Percentiles rank a stretch among this genome's conserved stretches.
These are phyloP conservation scores for Poeciliopsis occidentalis DNA, from an alignment of 2,113 vertebrate genomes.

Conservation along the genomic window DNA sequence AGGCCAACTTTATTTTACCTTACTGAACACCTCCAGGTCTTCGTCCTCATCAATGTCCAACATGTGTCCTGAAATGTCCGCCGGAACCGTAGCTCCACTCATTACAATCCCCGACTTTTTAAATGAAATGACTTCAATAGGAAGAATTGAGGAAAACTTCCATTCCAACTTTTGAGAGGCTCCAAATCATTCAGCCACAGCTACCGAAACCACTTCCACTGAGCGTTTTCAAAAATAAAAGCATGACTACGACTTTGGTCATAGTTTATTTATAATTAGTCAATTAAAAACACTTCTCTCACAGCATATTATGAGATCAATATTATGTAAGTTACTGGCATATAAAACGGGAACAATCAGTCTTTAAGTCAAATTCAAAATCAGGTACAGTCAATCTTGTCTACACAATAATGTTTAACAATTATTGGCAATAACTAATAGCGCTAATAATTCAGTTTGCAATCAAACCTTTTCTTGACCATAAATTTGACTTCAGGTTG, in stretches of 20 bases:
- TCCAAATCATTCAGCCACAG: background rate
- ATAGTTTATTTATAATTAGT: too few relatives aligned
- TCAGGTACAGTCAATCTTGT: background rate
- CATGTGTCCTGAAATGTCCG: slow-evolving; percentile 71
- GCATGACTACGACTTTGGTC: background rate
- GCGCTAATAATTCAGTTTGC: too few relatives aligned
- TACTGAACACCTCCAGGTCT: slow-evolving; percentile 83
- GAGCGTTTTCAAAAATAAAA: slow-evolving; percentile 30
- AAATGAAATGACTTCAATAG: background rate
- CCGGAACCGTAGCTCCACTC: slow-evolving; percentile 52
- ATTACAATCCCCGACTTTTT: slow-evolving; percentile 25
- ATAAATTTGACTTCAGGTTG: too few relatives aligned
- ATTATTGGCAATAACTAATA: too few relatives aligned
- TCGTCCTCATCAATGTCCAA: slow-evolving; percentile 82
- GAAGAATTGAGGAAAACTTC: slow-evolving; percentile 44
- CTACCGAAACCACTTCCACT: slow-evolving; percentile 6
- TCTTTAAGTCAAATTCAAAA: background rate
- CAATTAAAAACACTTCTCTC: background rate
- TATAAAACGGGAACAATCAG: background rate
- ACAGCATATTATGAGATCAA: too few relatives aligned
- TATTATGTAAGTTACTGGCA: background rate
- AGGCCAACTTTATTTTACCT: slow-evolving; percentile 64
- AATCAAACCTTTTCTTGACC: too few relatives aligned
- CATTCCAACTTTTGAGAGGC: slow-evolving; percentile 14
- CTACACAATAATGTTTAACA: background rate